Base-by-base conservation (phyloP, 2,888 invertebrate species). In the Rapana venosa region DNA sequence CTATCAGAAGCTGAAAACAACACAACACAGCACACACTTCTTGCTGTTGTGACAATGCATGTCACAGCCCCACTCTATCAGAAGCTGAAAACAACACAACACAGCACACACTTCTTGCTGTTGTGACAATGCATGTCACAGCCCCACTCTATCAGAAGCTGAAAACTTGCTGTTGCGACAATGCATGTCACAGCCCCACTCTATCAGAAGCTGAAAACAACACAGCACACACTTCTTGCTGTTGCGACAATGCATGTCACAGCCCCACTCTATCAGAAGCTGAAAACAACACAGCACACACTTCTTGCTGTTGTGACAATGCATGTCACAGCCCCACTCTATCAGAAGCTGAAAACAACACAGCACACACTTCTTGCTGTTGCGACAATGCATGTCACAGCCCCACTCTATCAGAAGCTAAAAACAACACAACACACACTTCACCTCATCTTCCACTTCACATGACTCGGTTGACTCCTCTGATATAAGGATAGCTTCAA, bases 11-110 rank as follows among this genome's bases (percentile, higher is more conserved):
- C 96, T 96, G 93, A 58, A 58, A 88, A 83, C 32, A 77, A 56
- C 30, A 22, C 30, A 6, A 61, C 13, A 61, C 11, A 61, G 13
- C 11, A 61, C 17, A 17, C 61, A 61, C 61, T 61, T 93, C 90
- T 94, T 93, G 58, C 93, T 93, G 90, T 95, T 95, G 83, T 92
- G 93, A 47, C 93, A 91, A 89, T 95, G 94, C 0, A 96, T 94
- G 92, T 96, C 95, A 93, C 96, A 96, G 13, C 96, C 96, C 95
- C 96, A 96, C 91, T 96, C 96, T 87, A n/a, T n/a, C n/a, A n/a
- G n/a, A n/a, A n/a, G n/a, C n/a, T n/a, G n/a, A n/a, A 88, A 81
- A n/a, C n/a, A 61, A 74, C 35, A 47, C 30, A 6, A 61, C 13
- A 61, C 11, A 61, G 13, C 11, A 61, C 17, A 17, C n/a, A 61